Evolutionary conservation across 2,888 invertebrate species (phyloP).

Genomic region (Periphyllus acericola): DNA sequence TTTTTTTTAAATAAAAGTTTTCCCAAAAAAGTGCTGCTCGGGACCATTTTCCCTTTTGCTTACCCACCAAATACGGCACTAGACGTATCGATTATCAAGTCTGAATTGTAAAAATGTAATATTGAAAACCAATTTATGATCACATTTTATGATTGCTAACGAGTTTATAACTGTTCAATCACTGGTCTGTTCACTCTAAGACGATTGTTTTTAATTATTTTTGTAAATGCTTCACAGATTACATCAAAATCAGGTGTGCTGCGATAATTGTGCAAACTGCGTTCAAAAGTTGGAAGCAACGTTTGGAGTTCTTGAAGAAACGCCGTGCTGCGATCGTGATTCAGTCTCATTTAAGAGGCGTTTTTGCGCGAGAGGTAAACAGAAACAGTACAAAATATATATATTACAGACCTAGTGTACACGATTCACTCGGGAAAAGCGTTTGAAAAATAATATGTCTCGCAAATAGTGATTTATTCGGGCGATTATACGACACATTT

Average conservation of each 20-base stretch:
- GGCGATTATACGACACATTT: background rate
- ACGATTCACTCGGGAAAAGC: too few species aligned
- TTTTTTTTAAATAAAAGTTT: too few species aligned
- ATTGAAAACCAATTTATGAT: background rate
- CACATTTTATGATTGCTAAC: too few species aligned
- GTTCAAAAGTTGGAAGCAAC: conserved; percentile 78
- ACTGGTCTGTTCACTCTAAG: too few species aligned
- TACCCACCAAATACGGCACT: too few species aligned
- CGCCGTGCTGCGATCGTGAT: conserved; percentile 87
- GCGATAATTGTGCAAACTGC: conserved; percentile 83
- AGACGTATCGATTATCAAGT: too few species aligned
- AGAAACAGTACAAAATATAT: background rate
- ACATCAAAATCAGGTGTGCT: conserved; percentile 74
- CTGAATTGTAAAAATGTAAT: background rate
- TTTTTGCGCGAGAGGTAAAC: conserved; percentile 86
- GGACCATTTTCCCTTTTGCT: too few species aligned
- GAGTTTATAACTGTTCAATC: too few species aligned
- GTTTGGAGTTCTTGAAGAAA: conserved; percentile 82
- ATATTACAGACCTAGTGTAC: background rate
- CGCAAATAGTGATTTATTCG: too few species aligned
- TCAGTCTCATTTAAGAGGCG: conserved; percentile 86
- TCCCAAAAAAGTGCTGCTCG: too few species aligned
- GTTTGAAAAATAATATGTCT: too few species aligned
- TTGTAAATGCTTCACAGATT: conserved; percentile 69
- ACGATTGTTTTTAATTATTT: too few species aligned